Evolutionary conservation across 1,140 invertebrate species (phyloP).

Genomic region (Nasonia giraulti): DNA sequence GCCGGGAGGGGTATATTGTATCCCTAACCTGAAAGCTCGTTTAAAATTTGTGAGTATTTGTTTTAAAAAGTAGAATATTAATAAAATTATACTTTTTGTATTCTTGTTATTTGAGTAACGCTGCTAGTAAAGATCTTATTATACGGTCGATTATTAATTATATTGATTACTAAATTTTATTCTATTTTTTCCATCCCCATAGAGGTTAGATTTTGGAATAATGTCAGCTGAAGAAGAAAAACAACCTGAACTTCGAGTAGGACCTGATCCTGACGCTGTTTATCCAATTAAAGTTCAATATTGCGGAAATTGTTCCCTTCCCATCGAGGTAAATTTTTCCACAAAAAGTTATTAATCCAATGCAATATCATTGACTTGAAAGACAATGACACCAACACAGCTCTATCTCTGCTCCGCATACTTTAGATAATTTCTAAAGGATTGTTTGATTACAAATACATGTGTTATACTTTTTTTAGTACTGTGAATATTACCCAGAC

Average conservation of each 20-base stretch:
- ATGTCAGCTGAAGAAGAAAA: conserved; percentile 67
- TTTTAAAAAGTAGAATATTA: not conserved
- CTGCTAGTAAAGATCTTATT: not conserved
- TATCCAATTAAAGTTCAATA: conserved; percentile 94
- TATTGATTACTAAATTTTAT: not conserved
- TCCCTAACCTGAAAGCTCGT: conserved; percentile 35
- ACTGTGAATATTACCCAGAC: conserved; percentile 98
- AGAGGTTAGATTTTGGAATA: conserved; percentile 51
- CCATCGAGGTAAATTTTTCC: conserved; percentile 83
- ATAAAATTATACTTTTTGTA: not conserved
- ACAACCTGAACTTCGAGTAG: conserved; percentile 65
- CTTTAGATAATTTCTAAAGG: not conserved
- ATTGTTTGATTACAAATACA: not conserved
- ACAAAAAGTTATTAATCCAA: not conserved
- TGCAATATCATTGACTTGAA: not conserved
- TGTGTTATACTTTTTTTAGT: conserved; percentile 76
- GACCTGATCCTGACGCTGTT: conserved; percentile 75
- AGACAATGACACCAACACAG: not conserved
- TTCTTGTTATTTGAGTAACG: not conserved
- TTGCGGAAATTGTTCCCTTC: conserved; percentile 96
- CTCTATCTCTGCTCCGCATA: not conserved
- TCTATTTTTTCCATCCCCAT: conserved; percentile 23
- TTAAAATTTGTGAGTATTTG: conserved; percentile 35
- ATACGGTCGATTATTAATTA: not conserved
- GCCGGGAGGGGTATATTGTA: conserved; percentile 28